Conservation (phyloP, 2,113 vertebrate genomes). For the Tauraco erythrolophus region DNA sequence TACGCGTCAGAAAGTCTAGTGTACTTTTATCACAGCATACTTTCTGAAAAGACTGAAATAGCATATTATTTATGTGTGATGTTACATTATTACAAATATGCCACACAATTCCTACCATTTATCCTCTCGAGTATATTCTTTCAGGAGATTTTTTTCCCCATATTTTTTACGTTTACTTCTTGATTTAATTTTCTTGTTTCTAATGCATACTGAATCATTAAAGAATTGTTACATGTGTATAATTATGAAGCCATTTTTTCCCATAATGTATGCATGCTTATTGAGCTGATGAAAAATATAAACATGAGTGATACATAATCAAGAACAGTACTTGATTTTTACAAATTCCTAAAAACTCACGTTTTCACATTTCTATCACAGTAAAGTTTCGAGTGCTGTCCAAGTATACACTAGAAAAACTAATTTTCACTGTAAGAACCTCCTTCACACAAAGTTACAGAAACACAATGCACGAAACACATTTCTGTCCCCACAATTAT, state of each 20-base stretch:
- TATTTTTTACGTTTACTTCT: background rate
- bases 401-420: background rate
- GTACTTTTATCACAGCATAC: background rate
- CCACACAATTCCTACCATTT: background rate
- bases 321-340: background rate
- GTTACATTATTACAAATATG: background rate
- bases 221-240: background rate
- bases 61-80: background rate
- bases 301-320: background rate
- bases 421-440: background rate
- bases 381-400: background rate
- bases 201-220: background rate
- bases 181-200: background rate
- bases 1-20: background rate
- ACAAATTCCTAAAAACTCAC: background rate
- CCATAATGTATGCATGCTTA: background rate
- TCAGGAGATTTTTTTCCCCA: background rate
- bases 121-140: background rate
- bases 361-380: background rate
- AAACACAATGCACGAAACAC: background rate
- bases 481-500: background rate
- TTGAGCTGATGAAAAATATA: background rate
- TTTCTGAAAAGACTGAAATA: background rate
- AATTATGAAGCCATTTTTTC: background rate
- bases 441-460: background rate